Evolutionary conservation across 2,797 vertebrate genomes (phyloP), one percentile per base, ranked within the genome.

Genomic region (Propithecus perrieri): DNA sequence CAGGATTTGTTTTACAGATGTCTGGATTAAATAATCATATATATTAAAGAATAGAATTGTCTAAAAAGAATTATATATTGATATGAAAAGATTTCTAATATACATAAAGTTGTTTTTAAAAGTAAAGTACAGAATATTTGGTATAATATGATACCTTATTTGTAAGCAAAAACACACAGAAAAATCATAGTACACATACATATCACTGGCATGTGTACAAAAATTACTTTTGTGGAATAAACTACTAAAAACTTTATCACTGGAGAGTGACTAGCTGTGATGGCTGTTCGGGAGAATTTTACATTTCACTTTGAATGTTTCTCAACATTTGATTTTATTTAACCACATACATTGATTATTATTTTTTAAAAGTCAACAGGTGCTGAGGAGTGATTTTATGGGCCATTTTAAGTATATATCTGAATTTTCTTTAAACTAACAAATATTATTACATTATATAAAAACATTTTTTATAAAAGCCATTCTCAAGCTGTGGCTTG

Each of bases 41-140:
- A 22, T 67, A 22, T 33, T 18, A 18, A 67, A 33, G 33, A n/a
- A 71, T 28, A n/a, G 17, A 46, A 81, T 43, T 76, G 17, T 69
- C 90, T 74, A 55, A 84, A 92, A 94, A 91, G 4, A 75, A 80
- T 59, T 87, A 74, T n/a, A 85, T 81, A 33, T 26, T 95, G 17
- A 71, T 63, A 46, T n/a, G 4, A 59, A 89, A 97, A 94, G 3
- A 35, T 92, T 89, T 81, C 28, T 22, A 84, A 59, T 18, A 71
- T 13, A 92, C 1, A 13, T 26, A 22, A 78, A 48, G 1, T 72
- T 71, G 55, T 75, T 83, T 87, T 41, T 69, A 17, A 89, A 28
- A 85, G 41, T 26, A 8, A 89, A 81, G 20, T 48, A 46, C 17
- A 87, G 2, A 90, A 10, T 48, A 72, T 20, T 17, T 26, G 13